Percentiles rank a stretch among this genome's conserved stretches.
These are phyloP conservation scores for Melinopterus prodromus DNA, from an alignment of 2,888 invertebrate species.

Conservation along the genomic window DNA sequence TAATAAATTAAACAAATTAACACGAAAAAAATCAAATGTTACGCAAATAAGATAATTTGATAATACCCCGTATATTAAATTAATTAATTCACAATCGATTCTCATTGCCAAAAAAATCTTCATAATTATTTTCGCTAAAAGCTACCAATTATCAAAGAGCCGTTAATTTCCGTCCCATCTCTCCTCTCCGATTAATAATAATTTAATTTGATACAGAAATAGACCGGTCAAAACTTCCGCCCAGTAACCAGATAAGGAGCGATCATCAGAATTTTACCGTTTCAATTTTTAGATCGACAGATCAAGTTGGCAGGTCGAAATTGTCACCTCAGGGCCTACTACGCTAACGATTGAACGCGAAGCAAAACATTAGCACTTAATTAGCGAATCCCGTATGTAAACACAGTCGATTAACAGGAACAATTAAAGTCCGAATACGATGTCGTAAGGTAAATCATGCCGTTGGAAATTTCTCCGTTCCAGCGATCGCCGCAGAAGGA, in stretches of 20 bases:
- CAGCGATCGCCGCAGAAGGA: neutral
- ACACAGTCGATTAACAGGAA: neutral
- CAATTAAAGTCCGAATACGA: neutral
- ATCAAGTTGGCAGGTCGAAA: neutral
- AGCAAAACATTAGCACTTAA: neutral
- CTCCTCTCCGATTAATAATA: neutral
- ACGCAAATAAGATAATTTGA: neutral
- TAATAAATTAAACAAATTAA: neutral
- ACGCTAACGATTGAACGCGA: neutral
- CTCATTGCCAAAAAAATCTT: neutral
- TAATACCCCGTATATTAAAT: neutral
- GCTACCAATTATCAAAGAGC: neutral
- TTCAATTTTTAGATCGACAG: slow-evolving; percentile 4
- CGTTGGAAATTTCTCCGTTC: neutral
- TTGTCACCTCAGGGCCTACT: neutral
- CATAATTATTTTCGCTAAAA: neutral
- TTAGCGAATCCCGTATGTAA: slow-evolving; percentile 4
- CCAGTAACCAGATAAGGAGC: neutral
- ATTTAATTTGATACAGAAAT: neutral
- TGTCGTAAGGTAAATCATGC: neutral
- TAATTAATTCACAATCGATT: neutral
- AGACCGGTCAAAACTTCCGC: neutral
- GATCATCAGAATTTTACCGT: neutral
- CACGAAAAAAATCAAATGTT: neutral
- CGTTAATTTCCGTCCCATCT: neutral